Percentiles rank a stretch among this genome's conserved stretches.
phyloP scores from a whole-genome alignment of 2,113 vertebrate genomes.

The Centropus unirufus region DNA sequence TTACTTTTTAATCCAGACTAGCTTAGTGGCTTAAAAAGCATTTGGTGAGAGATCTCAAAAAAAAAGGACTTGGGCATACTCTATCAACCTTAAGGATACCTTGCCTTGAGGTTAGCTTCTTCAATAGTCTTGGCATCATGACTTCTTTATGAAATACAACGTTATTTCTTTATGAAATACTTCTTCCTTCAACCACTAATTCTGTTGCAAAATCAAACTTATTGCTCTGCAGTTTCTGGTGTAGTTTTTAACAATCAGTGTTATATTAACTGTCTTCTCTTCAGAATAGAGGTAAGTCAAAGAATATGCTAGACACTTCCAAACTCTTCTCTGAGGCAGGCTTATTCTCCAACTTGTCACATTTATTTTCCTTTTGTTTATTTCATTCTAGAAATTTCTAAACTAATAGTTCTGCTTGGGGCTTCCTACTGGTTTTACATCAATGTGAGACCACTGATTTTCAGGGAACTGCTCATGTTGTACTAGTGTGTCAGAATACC shows the following conservation, averaged over 20 bases:
- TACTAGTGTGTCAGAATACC: not conserved
- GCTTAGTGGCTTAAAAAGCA: not conserved
- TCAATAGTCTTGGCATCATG: not conserved
- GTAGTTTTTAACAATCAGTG: not conserved
- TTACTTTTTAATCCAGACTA: not conserved
- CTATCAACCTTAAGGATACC: not conserved
- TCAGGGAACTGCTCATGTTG: not conserved
- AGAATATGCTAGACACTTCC: not conserved
- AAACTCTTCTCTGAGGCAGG: not conserved
- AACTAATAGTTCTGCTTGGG: not conserved
- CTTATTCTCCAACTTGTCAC: not conserved
- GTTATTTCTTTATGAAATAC: not conserved
- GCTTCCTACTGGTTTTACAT: not conserved
- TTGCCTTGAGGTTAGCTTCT: not conserved
- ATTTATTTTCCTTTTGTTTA: not conserved
- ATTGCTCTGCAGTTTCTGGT: not conserved
- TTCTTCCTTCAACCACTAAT: not conserved
- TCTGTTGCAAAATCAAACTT: not conserved
- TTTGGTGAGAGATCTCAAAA: not conserved
- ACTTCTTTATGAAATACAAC: not conserved
- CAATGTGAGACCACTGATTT: not conserved
- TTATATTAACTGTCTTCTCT: not conserved
- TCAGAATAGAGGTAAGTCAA: not conserved
- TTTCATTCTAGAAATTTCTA: not conserved
- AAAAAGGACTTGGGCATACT: not conserved